Evolutionary conservation across 30 jellyfish, hydroid and myxozoan species (phyloP).

Genomic region (Clytia hemisphaerica): DNA sequence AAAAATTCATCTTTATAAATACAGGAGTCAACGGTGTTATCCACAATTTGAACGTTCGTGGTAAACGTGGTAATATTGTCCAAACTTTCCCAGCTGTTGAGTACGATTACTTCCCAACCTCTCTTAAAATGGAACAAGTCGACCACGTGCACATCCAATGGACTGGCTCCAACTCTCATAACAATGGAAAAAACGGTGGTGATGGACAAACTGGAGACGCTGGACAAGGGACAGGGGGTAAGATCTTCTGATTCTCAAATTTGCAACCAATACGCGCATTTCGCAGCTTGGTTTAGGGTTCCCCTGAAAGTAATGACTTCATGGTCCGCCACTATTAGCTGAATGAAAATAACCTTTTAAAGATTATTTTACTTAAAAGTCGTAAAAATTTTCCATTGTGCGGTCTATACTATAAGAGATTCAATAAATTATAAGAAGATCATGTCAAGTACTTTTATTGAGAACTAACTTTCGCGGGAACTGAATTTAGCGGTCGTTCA

Average conservation of each 20-base stretch:
- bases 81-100: slow-evolving; percentile 73
- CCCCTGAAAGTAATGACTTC: no score
- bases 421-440: no score
- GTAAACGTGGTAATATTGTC: slow-evolving; percentile 78
- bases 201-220: slow-evolving; percentile 89
- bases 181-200: slow-evolving; percentile 66
- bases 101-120: slow-evolving; percentile 66
- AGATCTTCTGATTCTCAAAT: no score
- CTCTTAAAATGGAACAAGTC: slow-evolving; percentile 32
- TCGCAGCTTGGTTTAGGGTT: no score
- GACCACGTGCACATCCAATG: slow-evolving; percentile 61
- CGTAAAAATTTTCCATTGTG: no score
- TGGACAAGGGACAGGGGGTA: slow-evolving; percentile 81
- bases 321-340: neutral
- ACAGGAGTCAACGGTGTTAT: no score
- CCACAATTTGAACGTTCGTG: slow-evolving; percentile 61
- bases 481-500: no score
- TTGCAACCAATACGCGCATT: no score
- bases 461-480: no score
- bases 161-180: slow-evolving; percentile 82
- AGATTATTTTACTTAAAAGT: no score
- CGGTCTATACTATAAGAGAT: no score
- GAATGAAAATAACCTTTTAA: neutral
- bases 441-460: no score
- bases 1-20: neutral